Evolutionary conservation across 2,797 vertebrate genomes (phyloP), one percentile per base, ranked within the genome.

Genomic region (Potorous gilbertii): DNA sequence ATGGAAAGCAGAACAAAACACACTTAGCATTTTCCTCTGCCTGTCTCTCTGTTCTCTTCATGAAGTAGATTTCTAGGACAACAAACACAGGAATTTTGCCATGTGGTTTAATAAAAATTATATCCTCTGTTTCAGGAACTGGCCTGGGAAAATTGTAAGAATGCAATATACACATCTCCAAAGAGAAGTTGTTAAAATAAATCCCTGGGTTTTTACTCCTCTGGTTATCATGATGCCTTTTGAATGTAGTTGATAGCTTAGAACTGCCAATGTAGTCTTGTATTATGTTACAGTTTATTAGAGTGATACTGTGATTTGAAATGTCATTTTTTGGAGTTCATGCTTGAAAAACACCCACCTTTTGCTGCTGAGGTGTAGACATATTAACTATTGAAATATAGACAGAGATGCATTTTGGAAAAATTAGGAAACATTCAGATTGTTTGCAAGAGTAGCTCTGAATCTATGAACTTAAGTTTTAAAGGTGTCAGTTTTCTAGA

Each of bases 211-310:
- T 96, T 96, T 96, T 96, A 57, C 87, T 97, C 95, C 92, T 95
- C 90, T 94, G 54, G 95, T 96, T 96, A 94, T 92, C 92, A 95
- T 93, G 50, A 96, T 97, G 24, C 46, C 56, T 97, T 96, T 90
- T 92, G 92, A 95, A 91, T 91, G 55, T 5, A 94, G 94, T 93
- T 94, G 93, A 93, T 94, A 93, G 91, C 93, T 96, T 94, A 97
- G 81, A 96, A 95, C 95, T 94, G 93, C 90, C 91, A 92, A 66
- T 93, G 94, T 92, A 93, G 54, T 92, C 59, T 93, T 94, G 95
- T 93, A 95, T 93, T 92, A 91, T 92, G 74, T 93, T 93, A 91
- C 55, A 93, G 14, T 95, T 90, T 96, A 94, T 92, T 96, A 94
- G 55, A 29, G n/a, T 28, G 55, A n/a, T 94, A 90, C 90, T 96